phyloP scores from a whole-genome alignment of 2,113 vertebrate genomes.

The Cebidichthys violaceus region DNA sequence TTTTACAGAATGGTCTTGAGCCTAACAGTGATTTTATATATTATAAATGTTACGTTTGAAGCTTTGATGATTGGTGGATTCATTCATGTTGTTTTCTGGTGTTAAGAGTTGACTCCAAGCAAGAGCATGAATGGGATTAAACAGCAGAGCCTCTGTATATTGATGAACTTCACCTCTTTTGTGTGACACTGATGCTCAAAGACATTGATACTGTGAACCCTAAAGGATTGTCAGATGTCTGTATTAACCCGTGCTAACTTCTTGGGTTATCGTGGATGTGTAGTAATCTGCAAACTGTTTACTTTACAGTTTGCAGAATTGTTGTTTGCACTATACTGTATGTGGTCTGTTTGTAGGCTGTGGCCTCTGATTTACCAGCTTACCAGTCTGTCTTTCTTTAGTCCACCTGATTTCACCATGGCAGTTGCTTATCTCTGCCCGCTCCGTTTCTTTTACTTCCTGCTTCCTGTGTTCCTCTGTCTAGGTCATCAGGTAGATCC shows the following conservation, averaged over 20 bases:
- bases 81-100: background rate
- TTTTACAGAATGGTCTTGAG: background rate
- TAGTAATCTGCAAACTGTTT: slow-evolving; percentile 2
- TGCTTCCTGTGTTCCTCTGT: slow-evolving; percentile 37
- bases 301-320: slow-evolving; percentile 15
- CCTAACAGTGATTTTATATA: background rate
- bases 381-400: background rate
- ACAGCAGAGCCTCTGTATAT: background rate
- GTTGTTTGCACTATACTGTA: background rate
- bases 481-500: slow-evolving; percentile 99
- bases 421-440: slow-evolving; percentile 16
- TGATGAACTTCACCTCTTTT: slow-evolving; percentile 6
- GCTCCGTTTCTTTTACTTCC: slow-evolving; percentile 50
- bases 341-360: slow-evolving; percentile 9
- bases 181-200: background rate
- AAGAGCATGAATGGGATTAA: slow-evolving; percentile 4
- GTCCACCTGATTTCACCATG: background rate
- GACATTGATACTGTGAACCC: background rate
- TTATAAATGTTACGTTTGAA: background rate
- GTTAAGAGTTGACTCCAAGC: background rate
- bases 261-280: background rate
- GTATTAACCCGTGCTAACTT: background rate
- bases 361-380: slow-evolving; percentile 3
- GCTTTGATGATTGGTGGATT: background rate
- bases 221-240: background rate